Conservation (phyloP, 2,888 invertebrate genomes). For the Dryocosmus kuriphilus region DNA sequence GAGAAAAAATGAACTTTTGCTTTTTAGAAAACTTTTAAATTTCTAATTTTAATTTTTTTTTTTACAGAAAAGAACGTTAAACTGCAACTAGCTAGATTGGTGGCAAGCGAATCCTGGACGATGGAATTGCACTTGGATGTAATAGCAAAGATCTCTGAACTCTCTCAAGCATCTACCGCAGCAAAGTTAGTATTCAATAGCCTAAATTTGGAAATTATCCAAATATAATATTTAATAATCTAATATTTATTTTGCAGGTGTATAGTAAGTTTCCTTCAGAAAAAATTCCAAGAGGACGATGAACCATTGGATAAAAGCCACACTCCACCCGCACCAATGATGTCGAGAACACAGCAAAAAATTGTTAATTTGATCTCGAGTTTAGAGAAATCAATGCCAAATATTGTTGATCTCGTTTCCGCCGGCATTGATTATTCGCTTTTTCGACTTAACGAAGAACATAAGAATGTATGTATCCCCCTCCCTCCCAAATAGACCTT, state of each 20-base stretch:
- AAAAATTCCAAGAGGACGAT: constrained; percentile 51
- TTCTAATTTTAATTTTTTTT: constrained; percentile 19
- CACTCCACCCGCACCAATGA: constrained; percentile 78
- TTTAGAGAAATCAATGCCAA: constrained; percentile 68
- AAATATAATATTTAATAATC: neutral
- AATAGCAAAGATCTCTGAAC: constrained; percentile 55
- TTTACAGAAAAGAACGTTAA: constrained; percentile 64
- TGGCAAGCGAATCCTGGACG: constrained; percentile 63
- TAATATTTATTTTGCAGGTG: constrained; percentile 58
- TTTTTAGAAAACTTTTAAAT: neutral
- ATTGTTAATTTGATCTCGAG: constrained; percentile 73
- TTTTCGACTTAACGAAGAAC: constrained; percentile 58
- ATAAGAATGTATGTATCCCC: constrained; percentile 48
- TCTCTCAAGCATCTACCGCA: constrained; percentile 58
- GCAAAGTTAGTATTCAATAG: constrained; percentile 63
- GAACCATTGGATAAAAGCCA: constrained; percentile 71
- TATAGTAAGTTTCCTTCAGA: constrained; percentile 62
- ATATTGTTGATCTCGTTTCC: constrained; percentile 60
- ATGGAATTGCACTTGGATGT: constrained; percentile 59
- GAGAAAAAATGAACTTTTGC: neutral
- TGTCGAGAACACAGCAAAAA: constrained; percentile 77
- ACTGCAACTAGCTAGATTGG: constrained; percentile 60
- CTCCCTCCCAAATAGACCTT: neutral
- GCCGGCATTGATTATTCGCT: constrained; percentile 66
- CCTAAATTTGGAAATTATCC: constrained; percentile 1